phyloP scores from a whole-genome alignment of 2,797 vertebrate genomes.

The Mycteria americana region DNA sequence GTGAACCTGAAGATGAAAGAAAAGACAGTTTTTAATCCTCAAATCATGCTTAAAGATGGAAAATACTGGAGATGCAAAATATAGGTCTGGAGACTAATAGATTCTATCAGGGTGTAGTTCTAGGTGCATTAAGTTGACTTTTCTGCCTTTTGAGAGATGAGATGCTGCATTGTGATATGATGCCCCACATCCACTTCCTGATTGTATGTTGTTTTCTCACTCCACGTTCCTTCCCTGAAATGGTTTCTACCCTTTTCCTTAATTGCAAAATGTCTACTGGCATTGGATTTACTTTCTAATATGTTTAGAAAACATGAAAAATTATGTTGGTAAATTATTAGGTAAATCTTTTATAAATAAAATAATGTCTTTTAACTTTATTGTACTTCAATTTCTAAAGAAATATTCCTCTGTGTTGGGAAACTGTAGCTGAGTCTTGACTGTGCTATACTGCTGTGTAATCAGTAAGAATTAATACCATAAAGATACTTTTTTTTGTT shows the following conservation, averaged over 20 bases:
- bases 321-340: neutral
- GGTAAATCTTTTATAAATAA: constrained; percentile 40
- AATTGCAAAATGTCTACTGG: neutral
- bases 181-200: neutral
- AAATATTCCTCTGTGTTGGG: neutral
- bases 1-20: constrained; percentile 39
- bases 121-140: neutral
- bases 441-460: neutral
- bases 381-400: neutral
- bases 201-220: neutral
- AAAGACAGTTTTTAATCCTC: constrained; percentile 26
- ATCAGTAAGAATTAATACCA: neutral
- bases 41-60: neutral
- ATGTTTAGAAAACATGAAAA: neutral
- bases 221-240: neutral
- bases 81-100: neutral
- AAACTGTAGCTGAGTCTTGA: neutral
- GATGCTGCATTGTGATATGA: neutral
- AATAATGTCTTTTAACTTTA: neutral
- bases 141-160: neutral
- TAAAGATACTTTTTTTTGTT: neutral
- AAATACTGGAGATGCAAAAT: neutral
- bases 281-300: neutral
- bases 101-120: neutral
- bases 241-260: neutral